Conservation (phyloP, 2,888 invertebrate genomes). For the Opisthograptis luteolata region DNA sequence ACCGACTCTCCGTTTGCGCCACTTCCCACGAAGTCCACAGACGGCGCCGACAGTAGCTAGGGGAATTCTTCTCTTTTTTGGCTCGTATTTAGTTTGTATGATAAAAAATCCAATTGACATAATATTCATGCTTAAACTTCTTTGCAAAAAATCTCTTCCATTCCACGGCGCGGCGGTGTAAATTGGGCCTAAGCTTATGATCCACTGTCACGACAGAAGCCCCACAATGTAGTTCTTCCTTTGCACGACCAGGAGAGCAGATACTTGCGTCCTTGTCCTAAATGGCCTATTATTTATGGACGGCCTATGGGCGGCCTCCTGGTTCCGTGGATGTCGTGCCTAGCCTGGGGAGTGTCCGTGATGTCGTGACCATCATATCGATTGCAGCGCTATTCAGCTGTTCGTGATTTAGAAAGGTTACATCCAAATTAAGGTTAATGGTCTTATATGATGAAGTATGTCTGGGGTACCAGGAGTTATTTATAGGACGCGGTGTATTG, state of each 20-base stretch:
- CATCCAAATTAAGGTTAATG: slow-evolving; percentile 37
- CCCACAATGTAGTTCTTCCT: slow-evolving; percentile 9
- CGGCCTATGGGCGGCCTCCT: slow-evolving; percentile 13
- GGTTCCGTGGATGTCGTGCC: slow-evolving; percentile 23
- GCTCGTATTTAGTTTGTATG: no score
- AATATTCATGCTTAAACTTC: no score
- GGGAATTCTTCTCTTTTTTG: no score
- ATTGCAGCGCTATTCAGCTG: slow-evolving; percentile 29
- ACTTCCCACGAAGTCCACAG: no score
- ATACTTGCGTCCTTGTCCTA: slow-evolving; percentile 24
- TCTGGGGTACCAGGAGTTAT: slow-evolving; percentile 4
- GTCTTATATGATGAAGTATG: slow-evolving; percentile 27
- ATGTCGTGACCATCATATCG: slow-evolving; percentile 38
- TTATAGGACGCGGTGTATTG: background rate
- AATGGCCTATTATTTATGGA: slow-evolving; percentile 29
- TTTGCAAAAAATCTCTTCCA: no score
- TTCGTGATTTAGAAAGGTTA: slow-evolving; percentile 34
- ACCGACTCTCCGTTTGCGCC: no score
- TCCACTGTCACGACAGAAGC: slow-evolving; percentile 26
- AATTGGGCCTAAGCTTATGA: no score
- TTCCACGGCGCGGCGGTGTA: no score
- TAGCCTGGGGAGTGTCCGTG: slow-evolving; percentile 34
- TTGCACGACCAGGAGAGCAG: slow-evolving; percentile 18
- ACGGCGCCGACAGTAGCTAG: no score
- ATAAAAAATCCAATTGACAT: no score